Conservation (phyloP, 1,140 invertebrate genomes). For the Caerostris darwini region DNA sequence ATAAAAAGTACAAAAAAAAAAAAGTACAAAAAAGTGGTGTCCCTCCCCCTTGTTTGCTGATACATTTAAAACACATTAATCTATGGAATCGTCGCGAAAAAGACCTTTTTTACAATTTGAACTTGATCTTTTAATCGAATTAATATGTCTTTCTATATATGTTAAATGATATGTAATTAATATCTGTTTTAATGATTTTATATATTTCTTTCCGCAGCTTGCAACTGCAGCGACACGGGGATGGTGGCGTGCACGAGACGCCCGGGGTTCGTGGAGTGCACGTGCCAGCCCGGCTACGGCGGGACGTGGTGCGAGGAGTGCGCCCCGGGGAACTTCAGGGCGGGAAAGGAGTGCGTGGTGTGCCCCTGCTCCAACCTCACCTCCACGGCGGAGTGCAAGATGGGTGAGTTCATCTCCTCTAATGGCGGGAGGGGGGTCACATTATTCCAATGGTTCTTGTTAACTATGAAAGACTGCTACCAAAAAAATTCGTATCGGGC, state of each 20-base stretch:
- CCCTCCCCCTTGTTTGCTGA: too few species aligned
- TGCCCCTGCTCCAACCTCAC: conserved; percentile 78
- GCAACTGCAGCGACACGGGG: conserved; percentile 78
- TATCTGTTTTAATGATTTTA: neutral
- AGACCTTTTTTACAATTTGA: too few species aligned
- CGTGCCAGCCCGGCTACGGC: conserved; percentile 76
- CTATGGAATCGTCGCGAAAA: too few species aligned
- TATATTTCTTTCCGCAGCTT: conserved; percentile 27
- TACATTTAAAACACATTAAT: too few species aligned
- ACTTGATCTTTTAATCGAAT: too few species aligned
- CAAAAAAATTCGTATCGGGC: neutral
- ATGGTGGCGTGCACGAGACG: conserved; percentile 77
- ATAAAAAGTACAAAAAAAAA: too few species aligned
- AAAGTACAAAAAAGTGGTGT: too few species aligned
- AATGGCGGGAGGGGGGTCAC: neutral
- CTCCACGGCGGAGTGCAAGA: conserved; percentile 78
- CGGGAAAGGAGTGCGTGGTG: conserved; percentile 73
- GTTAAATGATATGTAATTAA: too few species aligned
- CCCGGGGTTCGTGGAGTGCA: conserved; percentile 76
- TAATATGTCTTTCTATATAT: too few species aligned
- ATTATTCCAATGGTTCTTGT: too few species aligned
- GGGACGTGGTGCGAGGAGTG: conserved; percentile 78
- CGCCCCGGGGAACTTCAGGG: conserved; percentile 73
- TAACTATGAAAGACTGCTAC: too few species aligned
- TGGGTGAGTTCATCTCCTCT: conserved; percentile 62